A percentile compares a stretch with the other conserved stretches of the same genome.
These are phyloP conservation scores for Aptenodytes patagonicus DNA, from an alignment of 2,113 vertebrate species.

Conservation along the genomic window DNA sequence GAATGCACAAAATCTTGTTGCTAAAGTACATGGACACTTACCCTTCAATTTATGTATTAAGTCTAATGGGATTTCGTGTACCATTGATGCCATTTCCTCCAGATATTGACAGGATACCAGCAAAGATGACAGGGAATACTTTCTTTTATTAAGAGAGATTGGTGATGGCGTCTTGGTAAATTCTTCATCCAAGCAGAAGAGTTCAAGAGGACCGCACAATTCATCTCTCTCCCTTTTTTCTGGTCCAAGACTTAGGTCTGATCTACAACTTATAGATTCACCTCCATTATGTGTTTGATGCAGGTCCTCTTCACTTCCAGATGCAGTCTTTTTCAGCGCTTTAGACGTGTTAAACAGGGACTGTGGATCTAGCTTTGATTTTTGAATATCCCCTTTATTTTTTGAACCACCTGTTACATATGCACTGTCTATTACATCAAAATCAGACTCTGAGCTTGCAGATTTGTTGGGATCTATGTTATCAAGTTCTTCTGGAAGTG, in stretches of 20 bases:
- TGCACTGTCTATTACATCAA: not conserved
- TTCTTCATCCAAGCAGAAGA: not conserved
- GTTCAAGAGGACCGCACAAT: not conserved
- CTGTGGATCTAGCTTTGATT: not conserved
- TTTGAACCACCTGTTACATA: not conserved
- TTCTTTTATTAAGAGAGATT: not conserved
- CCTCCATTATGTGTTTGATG: not conserved
- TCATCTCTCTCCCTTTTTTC: not conserved
- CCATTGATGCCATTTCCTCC: not conserved
- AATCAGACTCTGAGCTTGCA: not conserved
- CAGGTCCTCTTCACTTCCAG: not conserved
- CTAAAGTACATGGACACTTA: not conserved
- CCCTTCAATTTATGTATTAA: slow-evolving; percentile 2
- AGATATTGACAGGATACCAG: slow-evolving; percentile 32
- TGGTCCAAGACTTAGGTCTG: not conserved
- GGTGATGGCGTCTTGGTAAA: not conserved
- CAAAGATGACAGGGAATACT: slow-evolving; percentile 28
- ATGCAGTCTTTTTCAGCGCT: not conserved
- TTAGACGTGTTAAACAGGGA: not conserved
- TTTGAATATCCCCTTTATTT: not conserved
- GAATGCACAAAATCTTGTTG: not conserved
- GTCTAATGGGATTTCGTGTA: not conserved
- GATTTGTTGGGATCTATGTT: not conserved
- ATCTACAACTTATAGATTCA: not conserved
- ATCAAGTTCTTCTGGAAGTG: slow-evolving; percentile 56